Evolutionary conservation across 2,797 vertebrate genomes (phyloP), one percentile per base, ranked within the genome.

Genomic region (Ceryle rudis): DNA sequence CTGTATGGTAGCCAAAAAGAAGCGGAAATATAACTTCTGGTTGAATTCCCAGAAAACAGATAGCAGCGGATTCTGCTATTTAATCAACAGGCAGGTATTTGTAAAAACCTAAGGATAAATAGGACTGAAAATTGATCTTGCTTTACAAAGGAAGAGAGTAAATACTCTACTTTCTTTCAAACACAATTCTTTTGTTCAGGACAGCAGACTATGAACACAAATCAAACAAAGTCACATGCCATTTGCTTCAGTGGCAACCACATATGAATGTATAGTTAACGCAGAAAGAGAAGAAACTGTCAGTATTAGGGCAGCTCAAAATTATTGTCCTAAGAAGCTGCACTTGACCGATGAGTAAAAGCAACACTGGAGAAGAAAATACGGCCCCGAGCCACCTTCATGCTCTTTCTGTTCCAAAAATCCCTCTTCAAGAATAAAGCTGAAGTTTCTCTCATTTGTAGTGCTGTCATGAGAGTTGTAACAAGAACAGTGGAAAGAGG

Each of bases 241-340:
- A 77, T 21, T 19, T 1, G 0, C 31, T 75, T 89, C 23, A 54
- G 29, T 20, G n/a, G n/a, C 39, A 87, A 8, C 10, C 25, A 74
- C 23, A 52, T 23, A 21, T 1, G 21, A 86, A 73, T 14, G 21
- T 11, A 62, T 0, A 0, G 13, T 35, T 41, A 54, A 54, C 55
- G 52, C 2, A 54, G 21, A 66, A 74, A 52, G 14, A 65, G 49
- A 80, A 80, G 25, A 69, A 87, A 57, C 11, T 54, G 31, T 7
- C 46, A 51, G 25, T n/a, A 33, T 11, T n/a, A 70, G 7, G 29
- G 5, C 39, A 89, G 42, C 5, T 31, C 57, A 70, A 77, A 85
- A 29, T 9, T 41, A 22, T n/a, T 70, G n/a, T 33, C 33, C 54
- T 52, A 79, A 60, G 6, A 84, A 74, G 20, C 46, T 65, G 31